Evolutionary conservation across 2,113 vertebrate species (phyloP), one percentile per base, ranked within the genome.

Genomic region (Apodemus sylvaticus): DNA sequence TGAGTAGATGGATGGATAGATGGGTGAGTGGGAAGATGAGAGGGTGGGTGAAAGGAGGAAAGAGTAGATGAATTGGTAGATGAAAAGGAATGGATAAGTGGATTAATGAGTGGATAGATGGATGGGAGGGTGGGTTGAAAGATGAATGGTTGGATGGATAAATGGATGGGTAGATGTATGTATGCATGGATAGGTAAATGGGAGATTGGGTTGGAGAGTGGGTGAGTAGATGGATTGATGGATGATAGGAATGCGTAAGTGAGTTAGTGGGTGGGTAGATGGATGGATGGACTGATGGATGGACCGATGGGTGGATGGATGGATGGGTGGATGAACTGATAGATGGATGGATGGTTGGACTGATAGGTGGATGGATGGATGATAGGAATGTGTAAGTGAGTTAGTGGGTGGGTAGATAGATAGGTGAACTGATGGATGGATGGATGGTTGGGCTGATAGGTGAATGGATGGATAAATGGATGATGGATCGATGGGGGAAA

Each of bases 381-480:
- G n/a, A n/a, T n/a, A 20, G 71, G 9, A 36, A 70, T 36, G 13
- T 14, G 4, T 66, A 29, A 29, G 29, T 70, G 66, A 34, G 13
- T 70, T 34, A 36, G 34, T 70, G 68, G 34, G 34, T 16, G 34
- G 68, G n/a, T n/a, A n/a, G n/a, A 8, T 36, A 4, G 3, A 0
- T 24, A 10, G 17, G 0, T 58, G 10, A 10, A 20, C 17, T 6
- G 39, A 29, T 51, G 16, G 60, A 0, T 91, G 0, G 5, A 0
- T 17, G 5, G 29, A 0, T 77, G 45, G 45, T 48, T 48, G 45
- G 45, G 45, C 45, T 48, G 5, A 0, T 17, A 3, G 29, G 0
- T 77, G 68, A 19, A 0, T 36, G 45, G 19, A 6, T 26, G 34
- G 13, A 0, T 53, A 5, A 13, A 0, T 22, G 10, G 29, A 1